Conservation (phyloP, 2,797 vertebrate species). For the Neosilurus mollespiculum region DNA sequence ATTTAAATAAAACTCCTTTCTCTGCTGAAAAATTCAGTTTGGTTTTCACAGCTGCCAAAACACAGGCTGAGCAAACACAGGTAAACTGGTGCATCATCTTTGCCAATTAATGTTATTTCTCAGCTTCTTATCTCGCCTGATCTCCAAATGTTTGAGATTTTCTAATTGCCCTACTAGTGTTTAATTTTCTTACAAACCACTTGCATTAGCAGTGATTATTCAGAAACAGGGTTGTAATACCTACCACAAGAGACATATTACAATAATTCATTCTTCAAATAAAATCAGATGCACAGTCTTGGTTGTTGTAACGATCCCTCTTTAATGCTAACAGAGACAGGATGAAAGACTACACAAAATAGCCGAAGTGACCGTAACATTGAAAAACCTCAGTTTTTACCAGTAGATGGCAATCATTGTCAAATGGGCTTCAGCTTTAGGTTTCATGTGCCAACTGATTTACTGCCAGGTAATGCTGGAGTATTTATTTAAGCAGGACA, state of each 20-base stretch:
- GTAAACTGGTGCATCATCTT: background rate
- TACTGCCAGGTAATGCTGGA: slow-evolving; percentile 29
- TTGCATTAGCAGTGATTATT: background rate
- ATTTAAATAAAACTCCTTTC: background rate
- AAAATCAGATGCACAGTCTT: background rate
- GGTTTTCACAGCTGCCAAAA: background rate
- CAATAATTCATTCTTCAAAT: background rate
- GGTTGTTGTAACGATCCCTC: background rate
- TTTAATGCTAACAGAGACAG: background rate
- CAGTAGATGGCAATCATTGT: slow-evolving; percentile 73
- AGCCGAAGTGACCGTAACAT: background rate
- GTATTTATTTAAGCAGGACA: slow-evolving; percentile 40
- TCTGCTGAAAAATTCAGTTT: background rate
- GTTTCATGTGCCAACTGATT: slow-evolving; percentile 16
- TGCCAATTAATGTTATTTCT: background rate
- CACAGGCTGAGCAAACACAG: background rate
- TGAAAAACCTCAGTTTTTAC: background rate
- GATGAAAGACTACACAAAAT: background rate
- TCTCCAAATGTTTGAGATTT: background rate
- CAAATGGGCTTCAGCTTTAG: slow-evolving; percentile 41
- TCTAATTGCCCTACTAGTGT: too few relatives aligned
- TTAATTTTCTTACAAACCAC: background rate
- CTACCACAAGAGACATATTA: background rate
- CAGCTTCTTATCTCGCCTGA: background rate
- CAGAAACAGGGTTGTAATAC: background rate